These are phyloP conservation scores for Umimayanthus kanabou DNA, from an alignment of 92 coral and sea anemone species.

Conservation along the genomic window DNA sequence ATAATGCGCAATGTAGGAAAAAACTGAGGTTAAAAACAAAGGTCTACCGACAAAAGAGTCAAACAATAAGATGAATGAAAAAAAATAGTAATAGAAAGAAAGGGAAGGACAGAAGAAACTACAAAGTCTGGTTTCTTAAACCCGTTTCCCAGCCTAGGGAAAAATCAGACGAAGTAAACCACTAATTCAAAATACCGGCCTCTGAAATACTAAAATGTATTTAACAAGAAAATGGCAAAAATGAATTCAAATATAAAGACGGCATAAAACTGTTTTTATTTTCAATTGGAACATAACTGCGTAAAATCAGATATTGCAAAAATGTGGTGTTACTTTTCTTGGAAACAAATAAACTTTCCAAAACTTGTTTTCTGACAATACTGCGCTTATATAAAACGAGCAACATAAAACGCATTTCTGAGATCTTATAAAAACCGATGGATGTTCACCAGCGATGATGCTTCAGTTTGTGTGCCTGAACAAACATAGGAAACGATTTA, in stretches of 20 bases:
- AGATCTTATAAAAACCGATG: too few relatives aligned
- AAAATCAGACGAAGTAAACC: too few relatives aligned
- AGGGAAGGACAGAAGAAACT: not conserved
- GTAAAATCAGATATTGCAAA: too few relatives aligned
- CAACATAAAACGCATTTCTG: not conserved
- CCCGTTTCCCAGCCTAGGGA: not conserved
- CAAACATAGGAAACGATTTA: slow-evolving; percentile 22
- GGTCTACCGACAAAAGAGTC: not conserved
- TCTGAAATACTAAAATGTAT: not conserved
- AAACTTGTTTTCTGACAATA: not conserved
- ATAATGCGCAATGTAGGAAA: not conserved
- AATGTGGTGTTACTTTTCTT: too few relatives aligned
- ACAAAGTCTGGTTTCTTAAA: too few relatives aligned
- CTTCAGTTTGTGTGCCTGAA: slow-evolving; percentile 12
- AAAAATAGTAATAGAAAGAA: not conserved
- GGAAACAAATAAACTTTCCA: too few relatives aligned
- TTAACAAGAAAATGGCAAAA: not conserved
- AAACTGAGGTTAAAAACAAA: too few relatives aligned
- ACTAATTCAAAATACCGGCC: not conserved
- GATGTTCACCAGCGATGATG: not conserved
- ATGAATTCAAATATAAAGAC: not conserved
- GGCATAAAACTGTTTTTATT: not conserved
- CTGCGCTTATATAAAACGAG: not conserved
- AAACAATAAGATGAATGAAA: not conserved
- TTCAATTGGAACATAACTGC: too few relatives aligned